Evolutionary conservation across 2,888 invertebrate species (phyloP), one percentile per base, ranked within the genome.

Genomic region (Pollenia labialis): DNA sequence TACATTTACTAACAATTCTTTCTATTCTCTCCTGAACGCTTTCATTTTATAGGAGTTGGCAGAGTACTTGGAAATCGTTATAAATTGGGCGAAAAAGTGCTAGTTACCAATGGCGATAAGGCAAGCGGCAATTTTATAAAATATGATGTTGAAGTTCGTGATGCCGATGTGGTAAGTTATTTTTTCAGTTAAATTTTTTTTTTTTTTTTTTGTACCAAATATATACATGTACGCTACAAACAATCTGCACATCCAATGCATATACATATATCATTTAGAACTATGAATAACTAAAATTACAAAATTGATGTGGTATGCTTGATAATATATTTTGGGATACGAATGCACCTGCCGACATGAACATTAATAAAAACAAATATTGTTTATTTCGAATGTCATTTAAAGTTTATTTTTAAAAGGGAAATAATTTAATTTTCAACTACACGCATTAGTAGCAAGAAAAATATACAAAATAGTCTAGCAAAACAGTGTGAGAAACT

Each of bases 71-170:
- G 88, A 69, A 91, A 90, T 89, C 91, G 91, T 76, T 90, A 90
- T 54, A 93, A 92, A 90, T 89, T 90, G 89, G 92, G 92, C 87
- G 93, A 93, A 89, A 93, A 93, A 91, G 90, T 93, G 74, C 89
- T 90, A 79, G 90, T 93, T 85, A 91, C 90, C 79, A 93, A 91
- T 89, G 93, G 93, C 71, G 92, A 92, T 88, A 91, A 90, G 87
- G 89, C 89, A 66, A 89, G 89, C 82, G 90, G 91, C 42, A 92
- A 91, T 81, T 91, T 90, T 89, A 89, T 93, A 72, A 93, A 92
- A 88, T 93, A 93, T 89, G 93, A 93, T 89, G 85, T 93, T 84
- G 93, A 93, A 91, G 89, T 93, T 89, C 93, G 93, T 82, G 93
- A 93, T 89, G 92, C 93, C 87, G 93, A 93, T 91, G 90, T 91